Conservation (phyloP, 2,113 vertebrate genomes). For the Tragelaphus strepsiceros region DNA sequence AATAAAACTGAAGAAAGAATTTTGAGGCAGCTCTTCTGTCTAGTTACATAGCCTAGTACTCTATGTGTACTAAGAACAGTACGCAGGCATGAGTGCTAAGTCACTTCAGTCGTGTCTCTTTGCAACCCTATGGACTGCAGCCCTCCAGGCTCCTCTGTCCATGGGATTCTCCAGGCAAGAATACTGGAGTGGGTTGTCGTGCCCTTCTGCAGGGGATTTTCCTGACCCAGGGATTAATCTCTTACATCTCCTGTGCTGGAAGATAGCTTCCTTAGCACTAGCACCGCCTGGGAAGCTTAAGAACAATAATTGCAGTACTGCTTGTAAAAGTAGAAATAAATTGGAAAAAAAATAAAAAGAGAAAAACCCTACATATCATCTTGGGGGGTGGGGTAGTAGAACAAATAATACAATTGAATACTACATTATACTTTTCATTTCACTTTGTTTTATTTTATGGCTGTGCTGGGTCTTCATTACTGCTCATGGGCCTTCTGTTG, state of each 20-base stretch:
- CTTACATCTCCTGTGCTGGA: rapidly evolving
- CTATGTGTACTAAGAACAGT: neutral
- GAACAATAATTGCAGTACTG: neutral
- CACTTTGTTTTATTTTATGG: neutral
- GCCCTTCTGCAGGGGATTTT: neutral
- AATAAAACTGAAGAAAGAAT: neutral
- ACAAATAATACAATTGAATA: neutral
- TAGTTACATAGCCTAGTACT: neutral
- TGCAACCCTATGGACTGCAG: neutral
- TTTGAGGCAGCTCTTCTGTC: neutral
- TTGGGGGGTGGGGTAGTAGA: neutral
- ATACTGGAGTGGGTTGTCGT: neutral
- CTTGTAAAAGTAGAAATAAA: neutral
- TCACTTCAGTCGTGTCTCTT: neutral
- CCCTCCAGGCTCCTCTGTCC: neutral
- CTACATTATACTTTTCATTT: neutral
- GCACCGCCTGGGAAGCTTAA: neutral
- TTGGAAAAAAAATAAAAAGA: neutral
- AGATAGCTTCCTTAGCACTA: neutral
- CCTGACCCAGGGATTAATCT: neutral
- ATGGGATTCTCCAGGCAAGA: neutral
- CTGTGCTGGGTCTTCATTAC: neutral
- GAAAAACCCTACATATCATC: neutral
- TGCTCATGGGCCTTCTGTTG: neutral
- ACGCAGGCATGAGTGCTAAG: neutral